Conservation (phyloP, 2,888 invertebrate genomes). For the Pandemis cinnamomeana region DNA sequence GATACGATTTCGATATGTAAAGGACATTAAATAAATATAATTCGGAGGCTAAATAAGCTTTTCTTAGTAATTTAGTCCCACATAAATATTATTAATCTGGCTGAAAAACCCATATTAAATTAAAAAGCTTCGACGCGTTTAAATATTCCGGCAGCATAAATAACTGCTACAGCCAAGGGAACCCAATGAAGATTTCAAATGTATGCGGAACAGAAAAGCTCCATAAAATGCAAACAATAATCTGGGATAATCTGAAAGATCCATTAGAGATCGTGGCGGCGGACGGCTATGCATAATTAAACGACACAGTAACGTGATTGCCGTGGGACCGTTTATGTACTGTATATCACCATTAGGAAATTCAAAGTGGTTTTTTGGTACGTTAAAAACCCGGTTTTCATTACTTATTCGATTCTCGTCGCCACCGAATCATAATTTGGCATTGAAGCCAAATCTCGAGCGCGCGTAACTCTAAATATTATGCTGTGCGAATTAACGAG, state of each 20-base stretch:
- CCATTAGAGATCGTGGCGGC: constrained; percentile 24
- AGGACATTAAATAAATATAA: too few relatives aligned
- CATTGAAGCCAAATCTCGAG: too few relatives aligned
- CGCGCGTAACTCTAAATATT: not conserved
- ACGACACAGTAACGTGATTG: not conserved
- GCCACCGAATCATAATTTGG: too few relatives aligned
- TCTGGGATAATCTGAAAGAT: constrained; percentile 32
- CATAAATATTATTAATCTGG: too few relatives aligned
- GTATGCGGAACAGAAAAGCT: constrained; percentile 4
- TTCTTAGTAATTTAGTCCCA: too few relatives aligned
- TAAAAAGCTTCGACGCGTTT: not conserved
- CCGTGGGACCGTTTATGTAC: not conserved
- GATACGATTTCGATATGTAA: too few relatives aligned
- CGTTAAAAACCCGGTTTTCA: not conserved
- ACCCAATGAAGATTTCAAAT: not conserved
- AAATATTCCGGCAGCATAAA: not conserved
- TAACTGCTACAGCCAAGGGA: not conserved
- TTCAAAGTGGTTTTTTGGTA: not conserved
- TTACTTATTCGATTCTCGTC: too few relatives aligned
- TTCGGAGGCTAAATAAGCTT: too few relatives aligned
- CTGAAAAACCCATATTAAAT: too few relatives aligned
- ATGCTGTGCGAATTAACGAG: not conserved
- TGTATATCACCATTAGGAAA: not conserved
- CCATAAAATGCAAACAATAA: constrained; percentile 33
- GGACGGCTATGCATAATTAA: constrained; percentile 30